phyloP scores from a whole-genome alignment of 2,888 invertebrate genomes.

The Hypercompe scribonia region DNA sequence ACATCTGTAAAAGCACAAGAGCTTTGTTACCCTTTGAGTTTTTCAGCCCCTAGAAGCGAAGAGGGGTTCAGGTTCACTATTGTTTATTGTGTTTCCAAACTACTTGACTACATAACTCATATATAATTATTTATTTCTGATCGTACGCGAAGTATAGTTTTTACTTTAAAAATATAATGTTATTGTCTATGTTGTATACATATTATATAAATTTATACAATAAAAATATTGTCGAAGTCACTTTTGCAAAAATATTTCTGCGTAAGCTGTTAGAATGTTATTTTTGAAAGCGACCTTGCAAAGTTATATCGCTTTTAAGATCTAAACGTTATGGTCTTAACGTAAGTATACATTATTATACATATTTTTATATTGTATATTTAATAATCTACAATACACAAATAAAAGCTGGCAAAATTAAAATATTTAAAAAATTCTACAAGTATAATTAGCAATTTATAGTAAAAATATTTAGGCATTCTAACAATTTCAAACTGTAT shows the following conservation, averaged over 20 bases:
- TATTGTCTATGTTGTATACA: conserved; percentile 44
- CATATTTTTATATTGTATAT: not conserved
- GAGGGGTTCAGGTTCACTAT: too few relatives aligned
- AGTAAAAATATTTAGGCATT: not conserved
- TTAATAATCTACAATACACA: not conserved
- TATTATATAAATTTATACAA: conserved; percentile 37
- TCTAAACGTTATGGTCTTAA: not conserved
- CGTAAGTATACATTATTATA: not conserved
- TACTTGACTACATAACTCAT: not conserved
- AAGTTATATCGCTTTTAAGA: not conserved
- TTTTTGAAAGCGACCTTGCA: conserved; percentile 6
- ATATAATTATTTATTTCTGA: not conserved
- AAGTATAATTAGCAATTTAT: not conserved
- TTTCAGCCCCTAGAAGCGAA: too few relatives aligned
- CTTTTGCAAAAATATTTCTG: conserved; percentile 62
- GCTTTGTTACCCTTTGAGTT: too few relatives aligned
- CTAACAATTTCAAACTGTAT: conserved; percentile 6
- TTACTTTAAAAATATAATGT: conserved; percentile 20
- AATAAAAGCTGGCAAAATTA: not conserved
- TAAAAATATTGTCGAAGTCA: conserved; percentile 82
- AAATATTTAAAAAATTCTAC: not conserved
- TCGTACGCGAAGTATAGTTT: conserved; percentile 16
- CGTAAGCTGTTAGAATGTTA: conserved; percentile 31
- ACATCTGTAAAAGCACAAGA: too few relatives aligned
- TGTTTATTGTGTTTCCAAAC: not conserved